These are phyloP conservation scores for Gryllus bimaculatus DNA, from an alignment of 1,140 invertebrate genomes.

Conservation along the genomic window DNA sequence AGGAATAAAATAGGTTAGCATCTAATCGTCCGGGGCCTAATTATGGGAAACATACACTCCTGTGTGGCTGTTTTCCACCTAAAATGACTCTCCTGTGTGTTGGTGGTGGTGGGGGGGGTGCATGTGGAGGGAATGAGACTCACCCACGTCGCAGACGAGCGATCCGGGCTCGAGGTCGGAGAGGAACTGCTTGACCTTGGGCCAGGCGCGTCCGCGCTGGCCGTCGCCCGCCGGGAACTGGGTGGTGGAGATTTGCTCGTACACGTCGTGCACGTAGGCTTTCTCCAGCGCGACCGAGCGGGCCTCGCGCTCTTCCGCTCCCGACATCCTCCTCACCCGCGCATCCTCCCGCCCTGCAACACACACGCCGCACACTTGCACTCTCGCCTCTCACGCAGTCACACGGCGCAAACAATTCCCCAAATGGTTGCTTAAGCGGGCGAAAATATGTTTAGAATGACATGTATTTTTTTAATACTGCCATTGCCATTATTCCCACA, in stretches of 20 bases:
- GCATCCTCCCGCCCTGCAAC: not conserved
- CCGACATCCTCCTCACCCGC: conserved; percentile 15
- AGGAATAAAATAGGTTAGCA: no score
- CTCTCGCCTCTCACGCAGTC: not conserved
- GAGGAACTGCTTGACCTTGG: conserved; percentile 77
- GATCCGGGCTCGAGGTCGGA: conserved; percentile 79
- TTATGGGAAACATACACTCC: no score
- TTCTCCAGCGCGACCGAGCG: conserved; percentile 79
- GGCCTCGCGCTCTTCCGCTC: conserved; percentile 51
- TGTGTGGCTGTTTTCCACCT: no score
- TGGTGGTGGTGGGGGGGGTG: no score
- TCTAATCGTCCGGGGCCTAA: no score
- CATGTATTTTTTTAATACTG: no score
- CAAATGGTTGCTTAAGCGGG: no score
- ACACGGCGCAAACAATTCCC: no score
- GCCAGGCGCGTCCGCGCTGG: conserved; percentile 64
- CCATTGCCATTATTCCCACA: no score
- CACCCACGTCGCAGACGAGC: conserved; percentile 86
- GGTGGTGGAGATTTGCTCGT: conserved; percentile 67
- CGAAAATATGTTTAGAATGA: no score
- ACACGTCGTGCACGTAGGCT: conserved; percentile 90
- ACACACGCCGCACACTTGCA: no score
- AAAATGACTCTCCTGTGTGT: no score
- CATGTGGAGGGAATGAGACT: conserved; percentile 27
- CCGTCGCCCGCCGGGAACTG: conserved; percentile 34